Evolutionary conservation across 2,797 vertebrate species (phyloP).

Genomic region (Sarcophilus harrisii): DNA sequence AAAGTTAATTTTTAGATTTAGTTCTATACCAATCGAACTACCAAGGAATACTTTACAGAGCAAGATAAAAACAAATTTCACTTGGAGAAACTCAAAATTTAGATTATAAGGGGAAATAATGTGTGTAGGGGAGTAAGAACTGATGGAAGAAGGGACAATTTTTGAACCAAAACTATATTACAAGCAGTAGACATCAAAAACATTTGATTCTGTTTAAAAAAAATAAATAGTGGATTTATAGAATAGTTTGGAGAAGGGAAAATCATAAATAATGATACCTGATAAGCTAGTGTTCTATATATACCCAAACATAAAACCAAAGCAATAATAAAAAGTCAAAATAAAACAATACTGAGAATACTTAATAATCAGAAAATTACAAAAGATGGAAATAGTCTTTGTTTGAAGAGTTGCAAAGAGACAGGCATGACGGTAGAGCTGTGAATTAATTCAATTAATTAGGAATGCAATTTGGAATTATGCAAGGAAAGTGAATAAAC

Average conservation of each 20-base stretch:
- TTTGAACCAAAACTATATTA: neutral
- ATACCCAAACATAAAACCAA: neutral
- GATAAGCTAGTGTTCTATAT: neutral
- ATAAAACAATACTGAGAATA: neutral
- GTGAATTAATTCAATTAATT: neutral
- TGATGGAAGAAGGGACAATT: neutral
- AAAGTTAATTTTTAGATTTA: neutral
- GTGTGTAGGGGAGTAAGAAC: neutral
- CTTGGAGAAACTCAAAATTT: neutral
- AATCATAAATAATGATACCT: neutral
- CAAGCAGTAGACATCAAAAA: neutral
- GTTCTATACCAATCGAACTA: neutral
- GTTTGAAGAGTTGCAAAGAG: neutral
- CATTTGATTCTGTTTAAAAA: neutral
- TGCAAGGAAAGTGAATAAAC: neutral
- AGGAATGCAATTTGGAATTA: neutral
- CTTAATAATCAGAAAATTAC: neutral
- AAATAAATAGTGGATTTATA: neutral
- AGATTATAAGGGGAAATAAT: neutral
- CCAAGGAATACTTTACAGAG: neutral
- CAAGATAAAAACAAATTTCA: neutral
- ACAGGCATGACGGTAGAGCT: neutral
- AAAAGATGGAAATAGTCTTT: neutral
- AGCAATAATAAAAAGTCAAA: neutral
- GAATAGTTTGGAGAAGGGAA: neutral